phyloP scores from a whole-genome alignment of 2,113 vertebrate species.

The Thalassoma bifasciatum region DNA sequence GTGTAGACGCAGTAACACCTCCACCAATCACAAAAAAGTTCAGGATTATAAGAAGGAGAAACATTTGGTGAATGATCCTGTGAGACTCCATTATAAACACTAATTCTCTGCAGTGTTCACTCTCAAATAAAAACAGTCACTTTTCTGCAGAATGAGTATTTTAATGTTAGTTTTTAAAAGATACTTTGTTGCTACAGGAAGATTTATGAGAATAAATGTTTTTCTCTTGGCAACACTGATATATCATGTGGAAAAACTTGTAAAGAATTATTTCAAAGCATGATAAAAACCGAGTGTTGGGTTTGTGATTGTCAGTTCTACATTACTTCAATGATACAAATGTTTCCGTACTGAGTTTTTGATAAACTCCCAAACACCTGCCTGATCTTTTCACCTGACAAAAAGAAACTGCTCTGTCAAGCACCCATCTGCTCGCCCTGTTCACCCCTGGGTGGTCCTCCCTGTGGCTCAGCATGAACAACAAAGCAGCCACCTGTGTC shows the following conservation, averaged over 20 bases:
- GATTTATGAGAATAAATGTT: too few relatives aligned
- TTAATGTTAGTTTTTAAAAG: neutral
- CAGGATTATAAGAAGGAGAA: neutral
- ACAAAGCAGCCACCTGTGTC: constrained; percentile 33
- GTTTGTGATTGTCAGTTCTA: too few relatives aligned
- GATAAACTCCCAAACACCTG: too few relatives aligned
- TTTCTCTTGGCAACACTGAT: too few relatives aligned
- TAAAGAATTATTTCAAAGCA: too few relatives aligned
- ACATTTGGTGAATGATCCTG: neutral
- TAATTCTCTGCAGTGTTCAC: accelerated
- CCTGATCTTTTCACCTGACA: too few relatives aligned
- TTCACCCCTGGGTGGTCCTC: neutral
- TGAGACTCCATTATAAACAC: neutral
- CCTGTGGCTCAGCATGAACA: constrained; percentile 1
- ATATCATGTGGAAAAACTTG: too few relatives aligned
- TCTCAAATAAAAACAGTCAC: neutral
- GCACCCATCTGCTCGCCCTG: too few relatives aligned
- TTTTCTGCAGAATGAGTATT: neutral
- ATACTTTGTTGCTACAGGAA: neutral
- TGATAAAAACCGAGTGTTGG: too few relatives aligned
- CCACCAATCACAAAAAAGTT: neutral
- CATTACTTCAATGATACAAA: too few relatives aligned
- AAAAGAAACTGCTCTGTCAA: neutral
- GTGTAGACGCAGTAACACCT: neutral
- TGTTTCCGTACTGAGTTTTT: too few relatives aligned